These are phyloP conservation scores for Seriola quinqueradiata DNA, from an alignment of 2,113 vertebrate species.

Conservation along the genomic window DNA sequence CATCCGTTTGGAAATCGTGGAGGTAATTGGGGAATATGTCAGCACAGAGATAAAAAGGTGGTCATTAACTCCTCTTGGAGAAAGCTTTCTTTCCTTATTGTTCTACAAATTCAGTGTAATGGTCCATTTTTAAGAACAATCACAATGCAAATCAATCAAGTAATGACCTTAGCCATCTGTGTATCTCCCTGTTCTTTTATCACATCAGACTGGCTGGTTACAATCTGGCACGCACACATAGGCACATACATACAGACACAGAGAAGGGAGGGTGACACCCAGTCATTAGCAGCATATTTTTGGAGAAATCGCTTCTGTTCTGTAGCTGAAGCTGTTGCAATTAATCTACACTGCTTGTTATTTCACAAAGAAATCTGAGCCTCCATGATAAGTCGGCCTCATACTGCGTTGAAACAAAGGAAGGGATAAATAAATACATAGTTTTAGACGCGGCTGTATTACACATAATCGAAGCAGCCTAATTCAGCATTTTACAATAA, in stretches of 20 bases:
- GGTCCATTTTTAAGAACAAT: constrained; percentile 74
- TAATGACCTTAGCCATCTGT: constrained; percentile 79
- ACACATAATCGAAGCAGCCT: constrained; percentile 45
- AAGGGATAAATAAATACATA: constrained; percentile 43
- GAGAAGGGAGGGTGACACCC: constrained; percentile 43
- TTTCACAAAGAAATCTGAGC: constrained; percentile 57
- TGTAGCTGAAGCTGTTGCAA: constrained; percentile 60
- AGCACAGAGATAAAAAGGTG: constrained; percentile 75
- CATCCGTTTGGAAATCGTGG: constrained; percentile 69
- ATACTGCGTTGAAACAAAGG: constrained; percentile 43
- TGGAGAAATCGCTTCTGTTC: constrained; percentile 49
- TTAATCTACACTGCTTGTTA: constrained; percentile 71
- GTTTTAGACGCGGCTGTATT: constrained; percentile 42
- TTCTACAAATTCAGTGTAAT: constrained; percentile 67
- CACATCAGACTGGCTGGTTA: constrained; percentile 65
- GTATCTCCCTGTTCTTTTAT: constrained; percentile 66
- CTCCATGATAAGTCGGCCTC: constrained; percentile 42
- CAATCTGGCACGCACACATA: constrained; percentile 48
- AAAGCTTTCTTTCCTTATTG: constrained; percentile 69
- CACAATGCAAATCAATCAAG: constrained; percentile 76
- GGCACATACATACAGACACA: constrained; percentile 22
- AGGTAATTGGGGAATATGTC: constrained; percentile 78
- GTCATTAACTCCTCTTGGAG: constrained; percentile 75
- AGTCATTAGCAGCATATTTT: constrained; percentile 69
- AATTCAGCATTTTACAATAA: constrained; percentile 61